Percentiles rank a stretch among this genome's conserved stretches.
Evolutionary conservation across 2,888 invertebrate species (phyloP).

Genomic region (Smittia sp.): DNA sequence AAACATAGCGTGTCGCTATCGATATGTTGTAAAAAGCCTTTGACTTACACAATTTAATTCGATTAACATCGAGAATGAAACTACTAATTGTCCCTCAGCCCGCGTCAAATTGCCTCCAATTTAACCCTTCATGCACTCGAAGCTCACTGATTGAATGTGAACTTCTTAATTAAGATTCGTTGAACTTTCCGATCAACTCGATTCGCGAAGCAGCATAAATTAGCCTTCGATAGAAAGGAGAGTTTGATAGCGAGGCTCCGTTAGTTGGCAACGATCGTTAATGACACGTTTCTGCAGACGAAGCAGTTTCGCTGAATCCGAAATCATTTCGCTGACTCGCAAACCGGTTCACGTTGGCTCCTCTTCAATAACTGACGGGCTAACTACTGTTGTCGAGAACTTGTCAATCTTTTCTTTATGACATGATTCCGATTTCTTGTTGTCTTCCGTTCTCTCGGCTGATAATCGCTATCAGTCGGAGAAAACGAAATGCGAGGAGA

Average conservation of each 20-base stretch:
- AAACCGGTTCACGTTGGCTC: not conserved
- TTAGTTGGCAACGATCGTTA: not conserved
- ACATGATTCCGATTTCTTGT: not conserved
- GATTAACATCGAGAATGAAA: not conserved
- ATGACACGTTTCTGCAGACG: too few relatives aligned
- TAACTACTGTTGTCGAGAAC: not conserved
- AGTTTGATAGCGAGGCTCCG: not conserved
- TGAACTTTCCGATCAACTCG: not conserved
- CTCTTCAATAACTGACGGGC: not conserved
- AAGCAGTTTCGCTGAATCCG: not conserved
- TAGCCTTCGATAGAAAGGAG: not conserved
- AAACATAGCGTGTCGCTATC: not conserved
- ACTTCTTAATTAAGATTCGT: not conserved
- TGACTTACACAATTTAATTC: conserved; percentile 11
- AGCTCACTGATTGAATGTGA: not conserved
- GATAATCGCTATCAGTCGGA: not conserved
- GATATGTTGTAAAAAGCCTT: not conserved
- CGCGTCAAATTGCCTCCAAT: not conserved
- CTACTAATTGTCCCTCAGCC: not conserved
- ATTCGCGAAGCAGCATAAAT: not conserved
- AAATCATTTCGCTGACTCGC: not conserved
- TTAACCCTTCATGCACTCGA: not conserved
- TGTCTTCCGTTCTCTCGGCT: not conserved
- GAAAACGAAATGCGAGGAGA: not conserved
- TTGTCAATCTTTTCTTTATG: not conserved